Percentiles rank a stretch among this genome's conserved stretches.
phyloP scores from a whole-genome alignment of 2,797 vertebrate species.

The Ambastaia sidthimunki region DNA sequence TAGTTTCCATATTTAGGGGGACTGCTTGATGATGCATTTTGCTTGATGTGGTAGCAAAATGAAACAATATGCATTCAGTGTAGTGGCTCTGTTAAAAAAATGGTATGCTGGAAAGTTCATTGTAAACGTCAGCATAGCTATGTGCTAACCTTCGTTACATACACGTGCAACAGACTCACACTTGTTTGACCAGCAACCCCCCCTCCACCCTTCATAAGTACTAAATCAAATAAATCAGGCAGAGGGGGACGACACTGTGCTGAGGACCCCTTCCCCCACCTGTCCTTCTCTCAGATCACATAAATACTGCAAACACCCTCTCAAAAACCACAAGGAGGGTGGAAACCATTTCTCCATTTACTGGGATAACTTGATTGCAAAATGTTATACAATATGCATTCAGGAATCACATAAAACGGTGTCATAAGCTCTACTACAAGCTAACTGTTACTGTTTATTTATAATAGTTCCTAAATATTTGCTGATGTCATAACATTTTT shows the following conservation, averaged over 20 bases:
- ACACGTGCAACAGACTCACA: slow-evolving; percentile 38
- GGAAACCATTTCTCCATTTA: slow-evolving; percentile 6
- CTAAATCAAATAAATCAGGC: slow-evolving; percentile 61
- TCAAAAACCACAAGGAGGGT: slow-evolving; percentile 26
- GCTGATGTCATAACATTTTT: no score
- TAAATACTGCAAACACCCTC: slow-evolving; percentile 16
- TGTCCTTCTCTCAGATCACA: slow-evolving; percentile 34
- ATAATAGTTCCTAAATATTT: no score
- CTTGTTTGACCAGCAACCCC: slow-evolving; percentile 47
- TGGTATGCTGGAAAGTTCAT: slow-evolving; percentile 67
- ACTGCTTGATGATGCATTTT: slow-evolving; percentile 32
- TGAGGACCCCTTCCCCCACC: slow-evolving; percentile 16
- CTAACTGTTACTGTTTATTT: no score
- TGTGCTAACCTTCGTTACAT: slow-evolving; percentile 26
- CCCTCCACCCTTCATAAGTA: slow-evolving; percentile 24
- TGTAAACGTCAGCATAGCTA: slow-evolving; percentile 45
- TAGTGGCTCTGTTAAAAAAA: slow-evolving; percentile 62
- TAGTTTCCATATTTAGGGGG: slow-evolving; percentile 66
- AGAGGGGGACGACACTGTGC: no score
- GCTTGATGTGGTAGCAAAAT: slow-evolving; percentile 22
- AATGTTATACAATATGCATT: no score
- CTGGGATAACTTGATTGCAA: no score
- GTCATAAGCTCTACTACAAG: neutral
- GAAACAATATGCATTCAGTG: slow-evolving; percentile 48
- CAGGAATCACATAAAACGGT: neutral